These are phyloP conservation scores for Pedetes capensis DNA, from an alignment of 2,113 vertebrate genomes.

Conservation along the genomic window DNA sequence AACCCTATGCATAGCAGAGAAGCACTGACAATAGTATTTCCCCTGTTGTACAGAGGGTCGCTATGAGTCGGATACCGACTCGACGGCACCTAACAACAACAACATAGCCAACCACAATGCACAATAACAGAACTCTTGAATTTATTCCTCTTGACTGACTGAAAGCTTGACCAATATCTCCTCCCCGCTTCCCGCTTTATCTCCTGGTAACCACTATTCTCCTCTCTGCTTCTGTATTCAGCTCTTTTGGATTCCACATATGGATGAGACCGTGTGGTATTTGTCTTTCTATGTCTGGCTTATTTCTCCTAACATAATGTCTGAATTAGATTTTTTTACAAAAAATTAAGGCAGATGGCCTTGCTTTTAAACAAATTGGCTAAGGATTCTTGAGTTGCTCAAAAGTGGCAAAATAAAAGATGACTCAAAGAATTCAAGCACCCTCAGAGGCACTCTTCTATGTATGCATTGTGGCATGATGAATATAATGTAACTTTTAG, in stretches of 20 bases:
- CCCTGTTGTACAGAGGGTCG: too few relatives aligned
- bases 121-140: background rate
- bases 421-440: background rate
- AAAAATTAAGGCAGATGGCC: background rate
- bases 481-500: background rate
- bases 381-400: slow-evolving; percentile 4
- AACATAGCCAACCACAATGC: too few relatives aligned
- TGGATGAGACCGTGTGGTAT: background rate
- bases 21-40: too few relatives aligned
- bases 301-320: background rate
- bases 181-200: background rate
- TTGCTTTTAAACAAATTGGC: background rate
- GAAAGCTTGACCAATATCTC: background rate
- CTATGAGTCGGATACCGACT: too few relatives aligned
- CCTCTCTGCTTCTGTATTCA: background rate
- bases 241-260: background rate
- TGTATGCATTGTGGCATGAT: background rate
- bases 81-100: too few relatives aligned
- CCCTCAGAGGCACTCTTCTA: background rate
- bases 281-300: background rate
- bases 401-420: slow-evolving; percentile 20
- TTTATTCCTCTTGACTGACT: too few relatives aligned
- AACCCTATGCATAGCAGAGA: too few relatives aligned
- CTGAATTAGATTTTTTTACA: slow-evolving; percentile 9
- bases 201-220: background rate